Conservation (phyloP, 35 echinoderm and acorn worm species). For the Hemicentrotus pulcherrimus region DNA sequence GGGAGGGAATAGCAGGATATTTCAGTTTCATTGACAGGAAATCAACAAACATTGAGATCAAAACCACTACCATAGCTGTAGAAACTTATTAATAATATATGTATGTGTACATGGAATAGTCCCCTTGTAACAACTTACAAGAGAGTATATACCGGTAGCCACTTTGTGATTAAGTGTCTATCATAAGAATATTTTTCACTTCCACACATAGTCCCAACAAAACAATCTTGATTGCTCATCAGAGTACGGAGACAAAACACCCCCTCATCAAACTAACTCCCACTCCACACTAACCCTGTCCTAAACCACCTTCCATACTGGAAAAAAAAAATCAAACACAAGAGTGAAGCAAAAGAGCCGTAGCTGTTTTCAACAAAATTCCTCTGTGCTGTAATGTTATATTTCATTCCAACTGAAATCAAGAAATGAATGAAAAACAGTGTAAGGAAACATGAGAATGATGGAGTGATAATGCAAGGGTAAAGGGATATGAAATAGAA, state of each 20-base stretch:
- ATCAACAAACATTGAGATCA: no score
- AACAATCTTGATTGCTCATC: neutral
- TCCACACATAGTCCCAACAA: neutral
- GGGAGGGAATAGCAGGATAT: no score
- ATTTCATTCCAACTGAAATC: neutral
- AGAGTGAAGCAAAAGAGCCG: neutral
- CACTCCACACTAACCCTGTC: neutral
- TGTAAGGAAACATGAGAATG: neutral
- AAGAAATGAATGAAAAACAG: neutral
- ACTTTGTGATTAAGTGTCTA: neutral
- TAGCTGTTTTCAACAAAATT: neutral
- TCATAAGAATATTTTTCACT: neutral
- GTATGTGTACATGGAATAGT: neutral
- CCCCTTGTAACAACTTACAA: neutral
- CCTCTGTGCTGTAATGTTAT: neutral
- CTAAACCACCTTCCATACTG: neutral
- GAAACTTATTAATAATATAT: neutral
- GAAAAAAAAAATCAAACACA: neutral
- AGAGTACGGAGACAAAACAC: neutral
- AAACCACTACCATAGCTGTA: neutral
- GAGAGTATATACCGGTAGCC: no score
- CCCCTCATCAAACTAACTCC: neutral
- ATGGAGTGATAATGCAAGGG: neutral
- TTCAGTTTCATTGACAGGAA: no score
- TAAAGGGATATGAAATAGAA: neutral